phyloP scores from a whole-genome alignment of 2,113 vertebrate species.

The Mesocricetus auratus region DNA sequence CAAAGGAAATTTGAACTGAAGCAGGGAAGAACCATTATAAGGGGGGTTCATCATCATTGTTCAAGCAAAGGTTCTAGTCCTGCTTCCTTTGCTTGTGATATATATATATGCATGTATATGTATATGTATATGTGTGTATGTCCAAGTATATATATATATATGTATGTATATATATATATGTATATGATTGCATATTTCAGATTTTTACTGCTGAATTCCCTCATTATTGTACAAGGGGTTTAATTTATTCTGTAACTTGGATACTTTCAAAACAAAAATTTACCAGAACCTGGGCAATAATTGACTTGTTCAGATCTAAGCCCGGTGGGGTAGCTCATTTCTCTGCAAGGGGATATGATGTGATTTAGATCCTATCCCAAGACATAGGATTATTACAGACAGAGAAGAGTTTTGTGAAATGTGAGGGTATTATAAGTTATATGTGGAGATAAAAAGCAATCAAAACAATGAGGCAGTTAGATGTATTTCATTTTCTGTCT shows the following conservation, averaged over 20 bases:
- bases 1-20: neutral
- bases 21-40: neutral
- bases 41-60: neutral
- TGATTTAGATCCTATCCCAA: neutral
- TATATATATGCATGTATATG: too few species aligned
- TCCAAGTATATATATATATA: neutral
- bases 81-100: neutral
- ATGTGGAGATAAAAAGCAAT: neutral
- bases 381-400: neutral
- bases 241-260: neutral
- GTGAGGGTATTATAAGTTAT: neutral
- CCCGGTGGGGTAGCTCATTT: neutral
- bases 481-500: neutral
- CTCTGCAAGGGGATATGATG: neutral
- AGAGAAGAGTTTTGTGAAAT: neutral
- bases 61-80: too few species aligned
- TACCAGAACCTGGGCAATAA: neutral
- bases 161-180: too few species aligned
- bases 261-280: neutral
- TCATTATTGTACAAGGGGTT: neutral
- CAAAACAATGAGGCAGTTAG: neutral
- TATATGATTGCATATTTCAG: neutral
- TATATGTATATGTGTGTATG: too few species aligned
- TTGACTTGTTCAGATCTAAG: neutral
- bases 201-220: neutral